Base-by-base conservation (phyloP, 2,797 vertebrate genomes). In the Melanogrammus aeglefinus region DNA sequence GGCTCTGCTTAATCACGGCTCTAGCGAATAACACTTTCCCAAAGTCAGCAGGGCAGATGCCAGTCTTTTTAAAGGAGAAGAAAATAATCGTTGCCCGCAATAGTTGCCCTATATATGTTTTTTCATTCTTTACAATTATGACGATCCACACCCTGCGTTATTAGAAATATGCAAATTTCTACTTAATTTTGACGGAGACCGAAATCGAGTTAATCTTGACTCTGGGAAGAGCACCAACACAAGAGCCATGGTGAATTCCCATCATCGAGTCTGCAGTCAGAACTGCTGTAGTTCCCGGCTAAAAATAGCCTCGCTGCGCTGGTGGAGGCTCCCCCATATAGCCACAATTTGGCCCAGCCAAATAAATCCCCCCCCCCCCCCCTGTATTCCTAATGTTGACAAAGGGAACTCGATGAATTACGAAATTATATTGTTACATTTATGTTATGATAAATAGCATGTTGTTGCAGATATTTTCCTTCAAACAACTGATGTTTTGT, bases 241-340 rank as follows among this genome's bases (percentile, higher is more conserved):
- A 47, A 16, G 44, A 47, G 44, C 44, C 16, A 16, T 39, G 38
- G 38, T 39, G 38, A 39, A 86, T 87, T 88, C 88, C 88, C 85
- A 76, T 82, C 83, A 18, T 80, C 47, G 81, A 77, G 90, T 90
- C 90, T 89, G 91, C 90, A 91, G 90, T 88, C 88, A 82, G 79
- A 86, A 87, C 89, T 84, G 88, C 86, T 90, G 88, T 91, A 90
- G 90, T 91, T 89, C 87, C 90, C 89, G 10, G 86, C 91, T 90
- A 91, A 87, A 92, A 94, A 92, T 93, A 92, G 92, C 80, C 51
- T 86, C 51, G 88, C 91, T 86, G 90, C 89, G 85, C 88, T 87
- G 85, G 85, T 86, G 88, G 86, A 89, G 87, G 82, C 36, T 92
- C 38, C 38, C 38, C 38, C 38, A 10, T 39, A 39, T 39, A 39